These are phyloP conservation scores for Barypeithes pellucidus DNA, from an alignment of 2,888 invertebrate genomes.

Conservation along the genomic window DNA sequence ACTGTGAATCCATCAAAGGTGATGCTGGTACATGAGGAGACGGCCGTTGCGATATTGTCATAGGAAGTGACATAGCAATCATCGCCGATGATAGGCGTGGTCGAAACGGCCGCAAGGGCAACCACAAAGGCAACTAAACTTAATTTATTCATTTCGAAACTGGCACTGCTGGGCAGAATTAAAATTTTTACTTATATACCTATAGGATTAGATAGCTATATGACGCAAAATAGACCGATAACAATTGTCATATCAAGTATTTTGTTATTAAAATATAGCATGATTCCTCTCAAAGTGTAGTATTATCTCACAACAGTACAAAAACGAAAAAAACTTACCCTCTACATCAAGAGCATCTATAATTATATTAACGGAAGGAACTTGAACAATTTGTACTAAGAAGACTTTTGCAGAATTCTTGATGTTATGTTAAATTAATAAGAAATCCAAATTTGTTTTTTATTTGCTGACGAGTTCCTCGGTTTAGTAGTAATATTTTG, in stretches of 20 bases:
- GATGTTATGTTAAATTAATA: too few species aligned
- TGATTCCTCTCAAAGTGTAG: not conserved
- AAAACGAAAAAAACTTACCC: too few species aligned
- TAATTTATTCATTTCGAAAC: slow-evolving; percentile 3
- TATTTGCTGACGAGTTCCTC: too few species aligned
- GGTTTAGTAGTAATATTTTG: too few species aligned
- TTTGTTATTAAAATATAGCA: not conserved
- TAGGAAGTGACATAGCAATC: slow-evolving; percentile 22
- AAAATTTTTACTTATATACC: not conserved
- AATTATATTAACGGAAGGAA: too few species aligned
- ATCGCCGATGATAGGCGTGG: slow-evolving; percentile 5
- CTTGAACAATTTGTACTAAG: too few species aligned
- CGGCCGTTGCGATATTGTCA: slow-evolving; percentile 14
- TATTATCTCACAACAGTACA: not conserved
- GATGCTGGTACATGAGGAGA: slow-evolving; percentile 16
- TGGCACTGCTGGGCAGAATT: not conserved
- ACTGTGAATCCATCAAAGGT: slow-evolving; percentile 24
- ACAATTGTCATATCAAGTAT: not conserved
- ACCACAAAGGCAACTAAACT: slow-evolving; percentile 3
- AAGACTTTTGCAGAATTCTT: too few species aligned
- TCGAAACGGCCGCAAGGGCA: not conserved
- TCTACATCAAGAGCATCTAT: too few species aligned
- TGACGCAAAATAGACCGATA: not conserved
- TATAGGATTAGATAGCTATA: not conserved
- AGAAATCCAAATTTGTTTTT: too few species aligned